A percentile compares a stretch with the other conserved stretches of the same genome.
These are phyloP conservation scores for Phalacrocorax aristotelis DNA, from an alignment of 2,113 vertebrate species.

Conservation along the genomic window DNA sequence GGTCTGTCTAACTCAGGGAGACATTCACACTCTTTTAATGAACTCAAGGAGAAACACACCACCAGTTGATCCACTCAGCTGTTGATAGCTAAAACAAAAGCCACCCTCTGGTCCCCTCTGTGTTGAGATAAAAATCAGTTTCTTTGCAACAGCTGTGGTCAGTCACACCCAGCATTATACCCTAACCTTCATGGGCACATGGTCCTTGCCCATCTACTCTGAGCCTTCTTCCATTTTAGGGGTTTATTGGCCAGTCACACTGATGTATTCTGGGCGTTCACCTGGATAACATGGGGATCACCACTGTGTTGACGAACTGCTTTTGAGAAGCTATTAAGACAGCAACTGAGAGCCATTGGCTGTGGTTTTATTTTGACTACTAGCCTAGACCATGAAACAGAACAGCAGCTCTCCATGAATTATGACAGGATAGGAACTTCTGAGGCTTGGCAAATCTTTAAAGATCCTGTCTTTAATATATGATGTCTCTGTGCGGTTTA, in stretches of 20 bases:
- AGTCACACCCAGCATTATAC: neutral
- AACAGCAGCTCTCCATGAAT: neutral
- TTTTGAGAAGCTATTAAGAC: neutral
- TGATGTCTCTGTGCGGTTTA: neutral
- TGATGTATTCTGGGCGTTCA: neutral
- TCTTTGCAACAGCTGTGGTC: neutral
- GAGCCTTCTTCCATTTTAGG: neutral
- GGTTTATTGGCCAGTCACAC: neutral
- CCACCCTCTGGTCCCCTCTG: neutral
- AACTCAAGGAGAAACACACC: neutral
- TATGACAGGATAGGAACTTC: neutral
- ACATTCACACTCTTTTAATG: neutral
- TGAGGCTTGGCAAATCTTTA: neutral
- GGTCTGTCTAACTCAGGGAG: neutral
- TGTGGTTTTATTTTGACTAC: neutral
- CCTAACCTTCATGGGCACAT: neutral
- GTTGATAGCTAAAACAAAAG: neutral
- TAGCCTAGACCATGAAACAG: neutral
- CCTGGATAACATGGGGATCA: neutral
- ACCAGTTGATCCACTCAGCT: neutral
- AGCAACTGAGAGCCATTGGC: neutral
- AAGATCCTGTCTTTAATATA: neutral
- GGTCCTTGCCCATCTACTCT: neutral
- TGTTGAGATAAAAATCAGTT: neutral
- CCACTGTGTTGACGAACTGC: neutral